These are phyloP conservation scores for Akabosia matsudoensis DNA, from an alignment of 1,140 invertebrate genomes.

Conservation along the genomic window DNA sequence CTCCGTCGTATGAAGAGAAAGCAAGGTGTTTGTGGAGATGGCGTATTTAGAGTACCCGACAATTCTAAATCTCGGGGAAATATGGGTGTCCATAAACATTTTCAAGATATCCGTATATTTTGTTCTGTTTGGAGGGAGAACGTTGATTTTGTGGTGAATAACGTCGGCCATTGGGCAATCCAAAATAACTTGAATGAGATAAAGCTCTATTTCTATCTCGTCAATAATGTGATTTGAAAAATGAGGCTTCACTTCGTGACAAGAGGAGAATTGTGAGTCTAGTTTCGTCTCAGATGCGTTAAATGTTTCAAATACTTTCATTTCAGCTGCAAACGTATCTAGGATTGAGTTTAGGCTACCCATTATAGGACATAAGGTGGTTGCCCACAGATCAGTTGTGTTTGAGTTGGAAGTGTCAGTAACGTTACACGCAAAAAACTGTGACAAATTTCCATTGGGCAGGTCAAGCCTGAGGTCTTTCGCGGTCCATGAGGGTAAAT, in stretches of 20 bases:
- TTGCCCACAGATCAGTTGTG: not conserved
- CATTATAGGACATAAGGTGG: not conserved
- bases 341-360: not conserved
- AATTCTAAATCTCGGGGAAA: not conserved
- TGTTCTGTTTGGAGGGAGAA: not conserved
- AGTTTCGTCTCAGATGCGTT: not conserved
- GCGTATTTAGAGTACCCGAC: not conserved
- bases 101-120: not conserved
- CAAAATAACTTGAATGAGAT: not conserved
- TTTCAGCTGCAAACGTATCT: not conserved
- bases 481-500: slow-evolving; percentile 21
- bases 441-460: not conserved
- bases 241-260: slow-evolving; percentile 7
- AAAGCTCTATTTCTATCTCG: not conserved
- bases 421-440: not conserved
- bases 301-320: not conserved
- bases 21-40: not conserved
- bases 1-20: not conserved
- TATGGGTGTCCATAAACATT: not conserved
- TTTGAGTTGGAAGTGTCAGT: too few relatives aligned
- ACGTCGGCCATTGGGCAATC: slow-evolving; percentile 3
- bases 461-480: not conserved
- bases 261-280: not conserved
- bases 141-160: not conserved
- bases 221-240: slow-evolving; percentile 8